Base-by-base conservation (phyloP, 2,888 invertebrate species). In the Parnassius smintheus region DNA sequence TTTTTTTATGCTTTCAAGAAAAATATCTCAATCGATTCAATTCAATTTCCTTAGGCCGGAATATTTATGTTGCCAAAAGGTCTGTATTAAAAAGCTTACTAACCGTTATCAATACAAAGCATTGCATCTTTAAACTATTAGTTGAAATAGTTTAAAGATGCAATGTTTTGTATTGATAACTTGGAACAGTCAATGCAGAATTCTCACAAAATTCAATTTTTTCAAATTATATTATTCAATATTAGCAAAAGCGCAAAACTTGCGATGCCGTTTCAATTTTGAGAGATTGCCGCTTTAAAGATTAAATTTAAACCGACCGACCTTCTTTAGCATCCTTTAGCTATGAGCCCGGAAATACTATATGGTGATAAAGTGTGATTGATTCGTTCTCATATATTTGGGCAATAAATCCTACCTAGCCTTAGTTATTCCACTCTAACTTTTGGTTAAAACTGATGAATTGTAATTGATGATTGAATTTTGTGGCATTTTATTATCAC, bases 391-490 rank as follows among this genome's bases (percentile, higher is more conserved):
- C 50, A 48, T 59, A 45, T 35, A 57, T 48, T 35, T 42, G 42
- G 49, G 53, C 48, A 53, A 62, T 62, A 53, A 57, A 25, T 57
- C 53, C 53, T 56, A 51, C 45, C 61, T 10, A 18, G 53, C 42
- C 57, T 53, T 57, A 56, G 42, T 53, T 53, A 48, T 48, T 53
- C 49, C 13, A 42, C 18, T 54, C 49, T 53, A 62, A 58, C 58
- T 62, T 44, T 62, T 62, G 57, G 54, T 62, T 62, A 58, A 58
- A 44, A 49, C 54, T 54, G 53, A 62, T 57, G 58, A 62, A 62
- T 62, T 62, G 50, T 54, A 45, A 49, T 44, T 58, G 25, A 62
- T 57, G 57, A 49, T 57, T 56, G 18, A 18, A 18, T 18, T 18
- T 53, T 57, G 53, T 42, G 57, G 54, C 53, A 50, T 58, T 57